Evolutionary conservation across 2,797 vertebrate species (phyloP).

Genomic region (Heteromormyrus szaboi): DNA sequence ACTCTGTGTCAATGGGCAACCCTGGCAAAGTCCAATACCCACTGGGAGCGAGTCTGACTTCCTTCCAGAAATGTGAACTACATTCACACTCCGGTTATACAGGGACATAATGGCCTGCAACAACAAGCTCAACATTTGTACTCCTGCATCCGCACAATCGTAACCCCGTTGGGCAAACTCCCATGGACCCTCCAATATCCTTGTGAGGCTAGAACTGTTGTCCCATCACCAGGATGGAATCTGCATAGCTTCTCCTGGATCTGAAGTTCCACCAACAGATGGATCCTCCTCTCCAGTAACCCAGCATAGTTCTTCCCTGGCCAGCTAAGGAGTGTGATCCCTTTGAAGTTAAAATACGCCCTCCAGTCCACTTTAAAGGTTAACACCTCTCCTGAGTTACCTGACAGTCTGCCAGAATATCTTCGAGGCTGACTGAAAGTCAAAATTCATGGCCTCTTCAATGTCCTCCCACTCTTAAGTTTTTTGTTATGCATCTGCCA

Average conservation of each 20-base stretch:
- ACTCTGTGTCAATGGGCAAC: neutral
- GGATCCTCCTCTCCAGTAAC: neutral
- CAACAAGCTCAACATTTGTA: neutral
- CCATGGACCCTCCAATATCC: neutral
- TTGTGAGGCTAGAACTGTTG: neutral
- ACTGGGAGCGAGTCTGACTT: neutral
- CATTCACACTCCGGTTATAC: neutral
- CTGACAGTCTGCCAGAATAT: neutral
- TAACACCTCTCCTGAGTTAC: neutral
- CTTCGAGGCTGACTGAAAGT: neutral
- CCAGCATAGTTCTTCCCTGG: neutral
- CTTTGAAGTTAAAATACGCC: neutral
- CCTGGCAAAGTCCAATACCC: neutral
- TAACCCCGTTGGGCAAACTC: neutral
- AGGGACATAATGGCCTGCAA: neutral
- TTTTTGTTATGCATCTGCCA: neutral
- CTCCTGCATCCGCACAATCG: too few relatives aligned
- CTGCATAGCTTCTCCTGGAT: neutral
- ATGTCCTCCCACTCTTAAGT: neutral
- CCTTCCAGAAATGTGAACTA: neutral
- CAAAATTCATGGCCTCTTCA: neutral
- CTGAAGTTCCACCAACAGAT: neutral
- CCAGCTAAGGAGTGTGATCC: neutral
- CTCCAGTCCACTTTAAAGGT: neutral
- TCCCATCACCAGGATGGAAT: neutral